These are phyloP conservation scores for Ataeniobius toweri DNA, from an alignment of 2,797 vertebrate species.

Conservation along the genomic window DNA sequence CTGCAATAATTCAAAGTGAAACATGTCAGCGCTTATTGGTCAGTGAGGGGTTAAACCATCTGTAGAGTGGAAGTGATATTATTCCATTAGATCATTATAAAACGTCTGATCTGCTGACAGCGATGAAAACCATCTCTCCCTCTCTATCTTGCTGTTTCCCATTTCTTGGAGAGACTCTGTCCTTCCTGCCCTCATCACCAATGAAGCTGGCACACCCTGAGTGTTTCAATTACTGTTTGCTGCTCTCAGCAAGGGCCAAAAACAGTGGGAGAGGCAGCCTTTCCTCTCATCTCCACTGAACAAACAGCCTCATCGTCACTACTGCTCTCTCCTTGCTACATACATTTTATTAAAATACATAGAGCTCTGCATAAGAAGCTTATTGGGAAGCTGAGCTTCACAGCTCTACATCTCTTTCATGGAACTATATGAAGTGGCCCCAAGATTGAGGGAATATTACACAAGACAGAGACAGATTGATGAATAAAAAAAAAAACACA, in stretches of 20 bases:
- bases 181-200: constrained; percentile 64
- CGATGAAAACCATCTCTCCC: constrained; percentile 46
- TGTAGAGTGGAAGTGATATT: constrained; percentile 61
- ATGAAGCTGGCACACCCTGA: constrained; percentile 66
- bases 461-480: background rate
- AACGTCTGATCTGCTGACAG: constrained; percentile 71
- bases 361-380: constrained; percentile 25
- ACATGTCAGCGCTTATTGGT: constrained; percentile 45
- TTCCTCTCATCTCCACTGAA: constrained; percentile 57
- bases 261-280: constrained; percentile 55
- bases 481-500: background rate
- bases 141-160: constrained; percentile 5
- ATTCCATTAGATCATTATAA: constrained; percentile 78
- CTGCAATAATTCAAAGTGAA: constrained; percentile 36
- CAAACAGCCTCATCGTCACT: constrained; percentile 47
- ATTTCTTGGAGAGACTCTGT: constrained; percentile 38
- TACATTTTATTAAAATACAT: constrained; percentile 62
- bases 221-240: constrained; percentile 68
- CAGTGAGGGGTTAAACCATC: constrained; percentile 67
- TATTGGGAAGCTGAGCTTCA: constrained; percentile 15
- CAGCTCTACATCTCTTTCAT: constrained; percentile 29
- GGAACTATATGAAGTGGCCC: constrained; percentile 16
- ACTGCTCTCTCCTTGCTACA: constrained; percentile 44
- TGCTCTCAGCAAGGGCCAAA: constrained; percentile 57
- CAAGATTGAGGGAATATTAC: background rate